Conservation (phyloP, 1,140 invertebrate genomes). For the Ephestia elutella region DNA sequence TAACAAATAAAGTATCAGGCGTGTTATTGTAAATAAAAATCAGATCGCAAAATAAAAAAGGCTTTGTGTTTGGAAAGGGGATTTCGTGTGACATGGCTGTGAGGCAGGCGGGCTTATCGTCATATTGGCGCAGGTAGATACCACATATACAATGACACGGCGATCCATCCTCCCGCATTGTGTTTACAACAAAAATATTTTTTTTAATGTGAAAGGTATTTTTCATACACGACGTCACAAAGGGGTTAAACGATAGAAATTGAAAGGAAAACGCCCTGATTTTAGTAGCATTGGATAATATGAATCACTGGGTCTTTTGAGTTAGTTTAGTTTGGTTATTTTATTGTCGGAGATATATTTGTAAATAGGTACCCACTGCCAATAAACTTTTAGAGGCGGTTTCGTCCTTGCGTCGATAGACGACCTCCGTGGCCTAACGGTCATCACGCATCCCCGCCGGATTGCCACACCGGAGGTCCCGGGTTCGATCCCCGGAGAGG, state of each 20-base stretch:
- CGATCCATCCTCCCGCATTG: constrained; percentile 7
- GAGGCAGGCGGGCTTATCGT: constrained; percentile 36
- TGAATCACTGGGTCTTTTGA: too few species aligned
- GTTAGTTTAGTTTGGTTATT: too few species aligned
- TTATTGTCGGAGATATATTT: too few species aligned
- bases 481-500: too few species aligned
- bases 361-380: too few species aligned
- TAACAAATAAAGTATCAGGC: constrained; percentile 23
- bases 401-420: too few species aligned
- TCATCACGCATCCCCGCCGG: too few species aligned
- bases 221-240: constrained; percentile 5
- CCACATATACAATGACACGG: constrained; percentile 23
- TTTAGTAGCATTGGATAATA: too few species aligned
- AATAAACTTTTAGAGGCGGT: not conserved
- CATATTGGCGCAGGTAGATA: constrained; percentile 21
- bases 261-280: not conserved
- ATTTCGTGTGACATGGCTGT: constrained; percentile 38
- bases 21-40: constrained; percentile 37
- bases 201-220: constrained; percentile 9
- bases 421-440: too few species aligned
- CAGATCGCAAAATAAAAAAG: constrained; percentile 38
- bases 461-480: too few species aligned
- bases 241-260: constrained; percentile 6
- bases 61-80: constrained; percentile 39
- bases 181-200: constrained; percentile 3